Base-by-base conservation (phyloP, 2,113 vertebrate genomes). In the Rissa tridactyla region DNA sequence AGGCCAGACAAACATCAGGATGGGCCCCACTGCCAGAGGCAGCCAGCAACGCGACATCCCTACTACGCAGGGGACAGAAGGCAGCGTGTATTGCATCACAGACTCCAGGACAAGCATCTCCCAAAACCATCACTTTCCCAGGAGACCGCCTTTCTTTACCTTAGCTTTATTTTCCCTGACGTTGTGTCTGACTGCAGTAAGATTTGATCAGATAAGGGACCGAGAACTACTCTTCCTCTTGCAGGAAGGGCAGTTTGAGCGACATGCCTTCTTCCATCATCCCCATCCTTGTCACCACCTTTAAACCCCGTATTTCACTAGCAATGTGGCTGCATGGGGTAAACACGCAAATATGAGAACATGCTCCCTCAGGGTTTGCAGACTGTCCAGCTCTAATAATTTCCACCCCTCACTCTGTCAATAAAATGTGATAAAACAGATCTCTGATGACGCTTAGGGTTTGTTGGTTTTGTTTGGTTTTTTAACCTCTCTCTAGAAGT, bases 41-140 rank as follows among this genome's bases (percentile, higher is more conserved):
- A 12, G 66, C 25, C 40, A 44, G 68, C 30, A 65, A 19, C 1
- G 49, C 2, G 29, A 61, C 46, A 42, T 8, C 86, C 65, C 91
- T 19, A 13, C 46, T 14, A 22, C 3, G 9, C 18, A 23, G 36
- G 62, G 15, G 57, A 64, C 34, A 61, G 70, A 36, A 30, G 69
- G 46, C 26, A 44, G 70, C 46, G 4, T 0, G 0, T 44, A 29
- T 20, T 27, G 30, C 90, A 72, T 3, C 27, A 22, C 20, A 62
- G 57, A 12, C 34, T 32, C 15, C 38, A 65, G 38, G 32, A 55
- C 42, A 55, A 76, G 29, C 42, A 44, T 0, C 58, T 76, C 57
- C 71, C 47, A 25, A 49, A 13, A 6, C 47, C 58, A 76, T 1
- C 38, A 27, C 23, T 4, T 46, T 7, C 18, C 55, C 61, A 51